phyloP scores from a whole-genome alignment of 2,888 invertebrate species.

The Diadegma fenestrale region DNA sequence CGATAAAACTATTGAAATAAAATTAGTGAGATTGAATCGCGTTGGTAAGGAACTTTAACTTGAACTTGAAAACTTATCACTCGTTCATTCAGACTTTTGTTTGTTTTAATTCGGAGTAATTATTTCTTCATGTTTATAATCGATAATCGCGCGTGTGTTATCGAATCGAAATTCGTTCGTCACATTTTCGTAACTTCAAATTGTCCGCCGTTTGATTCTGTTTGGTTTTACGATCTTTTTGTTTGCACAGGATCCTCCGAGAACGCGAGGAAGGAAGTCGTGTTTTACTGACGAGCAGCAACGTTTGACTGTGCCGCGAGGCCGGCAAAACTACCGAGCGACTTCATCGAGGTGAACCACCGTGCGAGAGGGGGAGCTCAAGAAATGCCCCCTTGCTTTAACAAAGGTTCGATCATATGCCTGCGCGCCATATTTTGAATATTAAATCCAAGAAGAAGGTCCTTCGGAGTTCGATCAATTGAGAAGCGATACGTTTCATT shows the following conservation, averaged over 20 bases:
- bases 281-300: conserved; percentile 73
- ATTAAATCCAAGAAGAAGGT: not conserved
- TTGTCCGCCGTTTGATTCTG: conserved; percentile 16
- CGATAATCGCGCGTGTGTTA: conserved; percentile 48
- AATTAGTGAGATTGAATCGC: conserved; percentile 8
- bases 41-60: conserved; percentile 31
- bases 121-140: conserved; percentile 26
- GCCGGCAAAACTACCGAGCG: conserved; percentile 66
- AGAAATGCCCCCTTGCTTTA: conserved; percentile 59
- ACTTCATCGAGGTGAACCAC: conserved; percentile 68
- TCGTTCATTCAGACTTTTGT: conserved; percentile 52
- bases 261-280: conserved; percentile 47
- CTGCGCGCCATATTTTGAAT: conserved; percentile 4
- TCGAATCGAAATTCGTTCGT: conserved; percentile 41
- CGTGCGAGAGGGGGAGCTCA: conserved; percentile 46
- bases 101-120: not conserved
- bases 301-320: conserved; percentile 77
- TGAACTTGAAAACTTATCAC: conserved; percentile 43
- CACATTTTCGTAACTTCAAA: conserved; percentile 70
- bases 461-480: not conserved
- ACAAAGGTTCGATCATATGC: conserved; percentile 58
- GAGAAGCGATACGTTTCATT: not conserved
- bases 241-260: conserved; percentile 21
- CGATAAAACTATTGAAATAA: conserved; percentile 17
- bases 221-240: conserved; percentile 21